phyloP scores from a whole-genome alignment of 2,888 invertebrate species.

The Drosophila seclusa region DNA sequence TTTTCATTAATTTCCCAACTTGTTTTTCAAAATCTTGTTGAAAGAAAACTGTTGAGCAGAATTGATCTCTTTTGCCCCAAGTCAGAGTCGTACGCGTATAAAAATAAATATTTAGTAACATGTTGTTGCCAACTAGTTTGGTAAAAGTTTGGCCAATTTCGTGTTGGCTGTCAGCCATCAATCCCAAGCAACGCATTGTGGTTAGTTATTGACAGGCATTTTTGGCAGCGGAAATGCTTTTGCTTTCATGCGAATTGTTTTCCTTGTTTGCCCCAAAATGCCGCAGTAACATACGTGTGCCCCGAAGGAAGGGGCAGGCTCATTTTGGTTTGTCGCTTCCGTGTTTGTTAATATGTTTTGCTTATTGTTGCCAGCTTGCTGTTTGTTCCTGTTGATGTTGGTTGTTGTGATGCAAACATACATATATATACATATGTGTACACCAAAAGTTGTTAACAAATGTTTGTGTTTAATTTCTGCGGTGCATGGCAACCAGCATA shows the following conservation, averaged over 20 bases:
- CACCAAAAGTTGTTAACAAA: slow-evolving; percentile 63
- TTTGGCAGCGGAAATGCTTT: background rate
- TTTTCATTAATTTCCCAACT: background rate
- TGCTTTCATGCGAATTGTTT: slow-evolving; percentile 10
- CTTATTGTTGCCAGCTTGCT: background rate
- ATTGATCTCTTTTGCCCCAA: background rate
- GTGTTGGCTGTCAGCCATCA: slow-evolving; percentile 26
- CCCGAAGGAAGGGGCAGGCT: background rate
- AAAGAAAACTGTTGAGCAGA: background rate
- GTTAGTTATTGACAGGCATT: slow-evolving; percentile 34
- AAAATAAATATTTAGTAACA: slow-evolving; percentile 13
- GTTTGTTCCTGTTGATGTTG: background rate
- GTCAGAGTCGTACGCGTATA: background rate
- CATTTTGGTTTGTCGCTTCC: slow-evolving; percentile 37
- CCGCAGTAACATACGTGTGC: slow-evolving; percentile 9
- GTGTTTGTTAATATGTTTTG: slow-evolving; percentile 29
- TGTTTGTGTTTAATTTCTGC: slow-evolving; percentile 70
- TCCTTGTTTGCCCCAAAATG: slow-evolving; percentile 3
- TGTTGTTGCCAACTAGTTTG: slow-evolving; percentile 36
- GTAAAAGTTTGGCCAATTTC: slow-evolving; percentile 35
- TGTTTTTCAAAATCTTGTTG: background rate
- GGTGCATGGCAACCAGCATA: slow-evolving; percentile 54
- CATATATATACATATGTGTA: slow-evolving; percentile 17
- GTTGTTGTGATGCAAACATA: slow-evolving; percentile 25
- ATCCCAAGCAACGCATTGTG: slow-evolving; percentile 23